A percentile compares a stretch with the other conserved stretches of the same genome.
These are phyloP conservation scores for Phrynocephalus forsythii DNA, from an alignment of 2,797 vertebrate genomes.

Conservation along the genomic window DNA sequence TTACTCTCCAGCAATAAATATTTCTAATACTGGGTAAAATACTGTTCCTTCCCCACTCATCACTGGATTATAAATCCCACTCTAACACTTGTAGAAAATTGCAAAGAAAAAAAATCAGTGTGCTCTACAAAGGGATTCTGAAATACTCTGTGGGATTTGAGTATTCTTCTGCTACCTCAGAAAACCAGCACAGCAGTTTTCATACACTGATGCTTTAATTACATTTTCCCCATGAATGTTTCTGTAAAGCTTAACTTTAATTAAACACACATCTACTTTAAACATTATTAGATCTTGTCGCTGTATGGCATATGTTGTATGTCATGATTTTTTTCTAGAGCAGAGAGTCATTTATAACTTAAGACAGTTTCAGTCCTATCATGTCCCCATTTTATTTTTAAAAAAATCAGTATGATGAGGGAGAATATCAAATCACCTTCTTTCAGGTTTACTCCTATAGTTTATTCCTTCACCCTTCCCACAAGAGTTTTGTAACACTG, in stretches of 20 bases:
- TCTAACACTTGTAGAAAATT: background rate
- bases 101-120: background rate
- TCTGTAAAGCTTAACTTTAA: conserved; percentile 46
- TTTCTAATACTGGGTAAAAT: background rate
- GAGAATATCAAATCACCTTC: background rate
- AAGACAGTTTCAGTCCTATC: background rate
- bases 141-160: background rate
- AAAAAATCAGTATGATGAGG: conserved; percentile 1
- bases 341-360: background rate
- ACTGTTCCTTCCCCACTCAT: background rate
- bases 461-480: background rate
- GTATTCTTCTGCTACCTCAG: background rate
- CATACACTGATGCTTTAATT: conserved; percentile 37
- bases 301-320: conserved; percentile 27
- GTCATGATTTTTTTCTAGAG: conserved; percentile 6
- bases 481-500: background rate
- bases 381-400: background rate
- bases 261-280: conserved; percentile 29
- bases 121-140: background rate
- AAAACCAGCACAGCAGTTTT: conserved; percentile 6
- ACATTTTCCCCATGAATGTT: conserved; percentile 12
- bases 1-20: conserved; percentile 21
- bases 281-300: conserved; percentile 22
- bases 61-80: conserved; percentile 14
- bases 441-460: background rate